Evolutionary conservation across 1,140 invertebrate genomes (phyloP).

Genomic region (Hydropsyche tenuis): DNA sequence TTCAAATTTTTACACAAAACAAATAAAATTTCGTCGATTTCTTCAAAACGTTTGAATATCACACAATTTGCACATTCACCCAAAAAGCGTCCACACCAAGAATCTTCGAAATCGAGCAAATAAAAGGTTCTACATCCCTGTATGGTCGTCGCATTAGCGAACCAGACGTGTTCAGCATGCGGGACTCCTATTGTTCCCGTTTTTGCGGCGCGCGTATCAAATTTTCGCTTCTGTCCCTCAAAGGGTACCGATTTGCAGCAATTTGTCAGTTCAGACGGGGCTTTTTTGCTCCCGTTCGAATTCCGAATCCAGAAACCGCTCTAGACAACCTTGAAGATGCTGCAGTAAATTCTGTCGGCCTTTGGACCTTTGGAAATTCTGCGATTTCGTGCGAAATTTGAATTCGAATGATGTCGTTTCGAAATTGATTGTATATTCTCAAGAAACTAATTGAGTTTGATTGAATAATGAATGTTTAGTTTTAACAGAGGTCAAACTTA

Average conservation of each 20-base stretch:
- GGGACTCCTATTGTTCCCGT: conserved; percentile 15
- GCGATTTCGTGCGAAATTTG: not conserved
- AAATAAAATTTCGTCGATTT: too few species aligned
- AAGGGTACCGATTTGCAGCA: conserved; percentile 30
- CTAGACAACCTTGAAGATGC: conserved; percentile 13
- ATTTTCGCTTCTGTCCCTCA: conserved; percentile 23
- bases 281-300: conserved; percentile 16
- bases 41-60: too few species aligned
- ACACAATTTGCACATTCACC: too few species aligned
- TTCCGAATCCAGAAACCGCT: conserved; percentile 1
- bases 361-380: not conserved
- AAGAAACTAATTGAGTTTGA: too few species aligned
- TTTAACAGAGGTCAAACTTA: too few species aligned
- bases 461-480: too few species aligned
- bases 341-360: not conserved
- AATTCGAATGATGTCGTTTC: too few species aligned
- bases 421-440: too few species aligned
- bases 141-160: not conserved
- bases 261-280: conserved; percentile 28
- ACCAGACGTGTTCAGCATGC: conserved; percentile 5
- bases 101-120: too few species aligned
- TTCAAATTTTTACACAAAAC: too few species aligned
- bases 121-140: not conserved
- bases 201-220: conserved; percentile 18
- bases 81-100: too few species aligned